phyloP scores from a whole-genome alignment of 2,797 vertebrate genomes.

The Anguilla obscura region DNA sequence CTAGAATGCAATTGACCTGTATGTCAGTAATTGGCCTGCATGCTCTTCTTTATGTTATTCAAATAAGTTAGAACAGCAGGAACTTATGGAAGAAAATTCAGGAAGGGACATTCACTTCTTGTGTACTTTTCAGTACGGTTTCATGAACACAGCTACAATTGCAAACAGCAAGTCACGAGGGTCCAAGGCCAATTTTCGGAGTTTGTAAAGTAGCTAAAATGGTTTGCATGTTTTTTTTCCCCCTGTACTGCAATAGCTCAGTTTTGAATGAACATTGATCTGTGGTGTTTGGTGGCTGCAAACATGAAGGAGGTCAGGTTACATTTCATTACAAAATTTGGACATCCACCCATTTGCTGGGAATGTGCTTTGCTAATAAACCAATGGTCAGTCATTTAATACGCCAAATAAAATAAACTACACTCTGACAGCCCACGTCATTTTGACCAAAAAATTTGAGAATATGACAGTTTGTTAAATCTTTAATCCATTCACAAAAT shows the following conservation, averaged over 20 bases:
- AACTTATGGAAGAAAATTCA: neutral
- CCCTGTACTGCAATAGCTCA: neutral
- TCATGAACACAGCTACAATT: neutral
- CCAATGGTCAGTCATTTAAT: neutral
- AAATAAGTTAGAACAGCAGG: neutral
- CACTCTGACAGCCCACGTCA: neutral
- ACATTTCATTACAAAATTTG: neutral
- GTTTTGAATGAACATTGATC: neutral
- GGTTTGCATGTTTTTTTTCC: neutral
- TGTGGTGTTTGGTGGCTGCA: neutral
- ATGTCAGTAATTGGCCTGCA: neutral
- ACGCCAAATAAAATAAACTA: neutral
- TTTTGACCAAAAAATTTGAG: neutral
- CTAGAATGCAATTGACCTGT: neutral
- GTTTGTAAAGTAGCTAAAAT: neutral
- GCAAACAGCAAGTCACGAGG: neutral
- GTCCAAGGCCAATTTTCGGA: neutral
- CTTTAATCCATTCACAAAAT: neutral
- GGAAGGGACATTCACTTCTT: neutral
- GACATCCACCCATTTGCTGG: neutral
- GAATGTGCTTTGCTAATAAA: neutral
- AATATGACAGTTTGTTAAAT: neutral
- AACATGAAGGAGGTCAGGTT: neutral
- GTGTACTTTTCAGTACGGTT: neutral
- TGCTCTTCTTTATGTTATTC: neutral